phyloP scores from a whole-genome alignment of 2,113 vertebrate genomes.

The Ailurus styani region DNA sequence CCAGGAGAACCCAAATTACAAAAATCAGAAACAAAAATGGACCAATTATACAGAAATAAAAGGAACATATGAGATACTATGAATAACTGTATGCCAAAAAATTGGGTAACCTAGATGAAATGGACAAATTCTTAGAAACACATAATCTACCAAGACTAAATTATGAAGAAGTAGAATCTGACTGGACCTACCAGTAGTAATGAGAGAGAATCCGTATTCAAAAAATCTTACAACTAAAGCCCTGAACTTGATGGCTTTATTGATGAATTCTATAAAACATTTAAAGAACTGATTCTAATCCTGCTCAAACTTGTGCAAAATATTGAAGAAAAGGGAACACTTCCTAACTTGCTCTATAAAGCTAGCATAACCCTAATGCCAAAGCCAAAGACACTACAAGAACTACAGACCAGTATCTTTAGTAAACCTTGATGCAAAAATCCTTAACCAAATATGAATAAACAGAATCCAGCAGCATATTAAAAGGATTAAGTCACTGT shows the following conservation, averaged over 20 bases:
- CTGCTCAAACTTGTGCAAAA: not conserved
- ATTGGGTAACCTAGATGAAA: not conserved
- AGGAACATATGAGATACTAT: not conserved
- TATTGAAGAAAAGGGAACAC: not conserved
- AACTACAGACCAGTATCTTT: not conserved
- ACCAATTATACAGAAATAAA: not conserved
- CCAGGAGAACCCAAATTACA: not conserved
- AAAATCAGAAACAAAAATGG: not conserved
- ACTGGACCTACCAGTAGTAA: not conserved
- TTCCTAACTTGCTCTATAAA: not conserved
- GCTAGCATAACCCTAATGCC: not conserved
- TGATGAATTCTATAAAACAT: not conserved
- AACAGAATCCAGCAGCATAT: not conserved
- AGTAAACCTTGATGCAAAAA: not conserved
- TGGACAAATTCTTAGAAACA: not conserved
- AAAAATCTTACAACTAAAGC: not conserved
- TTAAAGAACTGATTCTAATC: not conserved
- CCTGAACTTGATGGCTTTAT: not conserved
- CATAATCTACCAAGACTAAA: not conserved
- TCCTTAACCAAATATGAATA: not conserved
- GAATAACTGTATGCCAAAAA: not conserved
- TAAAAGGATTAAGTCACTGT: not conserved
- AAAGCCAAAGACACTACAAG: not conserved
- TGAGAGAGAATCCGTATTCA: not conserved
- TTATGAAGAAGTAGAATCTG: not conserved